Evolutionary conservation across 2,113 vertebrate species (phyloP).

Genomic region (Nothobranchius furzeri): DNA sequence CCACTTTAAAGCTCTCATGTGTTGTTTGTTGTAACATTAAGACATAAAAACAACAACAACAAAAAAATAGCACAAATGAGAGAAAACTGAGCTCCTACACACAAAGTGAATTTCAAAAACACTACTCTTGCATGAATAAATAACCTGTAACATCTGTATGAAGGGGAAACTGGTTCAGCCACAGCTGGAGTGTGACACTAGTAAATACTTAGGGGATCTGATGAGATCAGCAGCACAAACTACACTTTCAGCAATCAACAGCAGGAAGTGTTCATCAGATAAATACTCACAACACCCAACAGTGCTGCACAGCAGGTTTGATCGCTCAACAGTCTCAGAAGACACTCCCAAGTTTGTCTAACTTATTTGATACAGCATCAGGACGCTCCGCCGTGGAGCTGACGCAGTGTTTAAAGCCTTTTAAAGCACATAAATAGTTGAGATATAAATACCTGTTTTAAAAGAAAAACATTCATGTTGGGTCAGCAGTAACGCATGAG

Average conservation of each 20-base stretch:
- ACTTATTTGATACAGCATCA: slow-evolving; percentile 67
- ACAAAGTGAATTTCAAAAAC: not conserved
- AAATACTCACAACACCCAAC: not conserved
- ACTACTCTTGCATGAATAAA: not conserved
- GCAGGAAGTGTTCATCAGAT: slow-evolving; percentile 22
- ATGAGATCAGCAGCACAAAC: slow-evolving; percentile 58
- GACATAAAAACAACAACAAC: not conserved
- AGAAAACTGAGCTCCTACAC: not conserved
- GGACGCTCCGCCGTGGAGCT: slow-evolving; percentile 31
- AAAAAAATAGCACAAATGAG: not conserved
- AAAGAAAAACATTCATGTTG: slow-evolving; percentile 36
- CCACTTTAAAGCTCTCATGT: not conserved
- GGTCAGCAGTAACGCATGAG: slow-evolving; percentile 34
- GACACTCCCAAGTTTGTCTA: slow-evolving; percentile 3
- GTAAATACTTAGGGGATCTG: slow-evolving; percentile 54
- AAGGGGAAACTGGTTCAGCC: not conserved
- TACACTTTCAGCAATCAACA: slow-evolving; percentile 40
- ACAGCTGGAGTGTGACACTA: slow-evolving; percentile 14
- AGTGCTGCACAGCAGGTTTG: not conserved
- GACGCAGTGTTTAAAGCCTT: slow-evolving; percentile 68
- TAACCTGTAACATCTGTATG: not conserved
- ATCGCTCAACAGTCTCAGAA: not conserved
- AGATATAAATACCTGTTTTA: slow-evolving; percentile 69
- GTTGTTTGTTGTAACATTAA: not conserved
- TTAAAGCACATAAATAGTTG: slow-evolving; percentile 69